Percentiles rank a stretch among this genome's conserved stretches.
phyloP scores from a whole-genome alignment of 2,113 vertebrate genomes.

The Caranx ignobilis region DNA sequence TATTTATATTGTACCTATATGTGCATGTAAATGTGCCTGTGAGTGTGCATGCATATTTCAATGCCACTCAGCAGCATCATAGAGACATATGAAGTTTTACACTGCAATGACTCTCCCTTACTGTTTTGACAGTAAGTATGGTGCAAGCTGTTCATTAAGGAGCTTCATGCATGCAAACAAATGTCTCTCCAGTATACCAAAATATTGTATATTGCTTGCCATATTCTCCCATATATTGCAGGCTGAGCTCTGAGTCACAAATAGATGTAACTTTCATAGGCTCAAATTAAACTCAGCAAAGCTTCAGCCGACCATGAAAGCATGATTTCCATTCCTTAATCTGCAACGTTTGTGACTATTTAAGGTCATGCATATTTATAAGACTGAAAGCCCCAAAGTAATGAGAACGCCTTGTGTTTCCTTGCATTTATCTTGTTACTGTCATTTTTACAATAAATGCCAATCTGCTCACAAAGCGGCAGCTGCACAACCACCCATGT shows the following conservation, averaged over 20 bases:
- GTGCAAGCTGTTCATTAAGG: background rate
- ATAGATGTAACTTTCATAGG: conserved; percentile 45
- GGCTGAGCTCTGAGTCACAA: conserved; percentile 31
- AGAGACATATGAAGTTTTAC: conserved; percentile 1
- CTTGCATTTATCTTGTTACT: conserved; percentile 70
- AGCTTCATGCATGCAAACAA: conserved; percentile 6
- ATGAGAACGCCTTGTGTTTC: conserved; percentile 45
- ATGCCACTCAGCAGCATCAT: background rate
- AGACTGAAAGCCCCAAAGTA: conserved; percentile 53
- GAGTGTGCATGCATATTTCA: conserved; percentile 6
- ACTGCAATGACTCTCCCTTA: conserved; percentile 1
- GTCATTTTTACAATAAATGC: conserved; percentile 66
- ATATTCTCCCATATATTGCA: conserved; percentile 29
- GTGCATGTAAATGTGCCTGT: background rate
- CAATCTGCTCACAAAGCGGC: conserved; percentile 58
- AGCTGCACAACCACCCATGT: conserved; percentile 21
- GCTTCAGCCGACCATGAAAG: conserved; percentile 43
- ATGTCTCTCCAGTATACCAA: conserved; percentile 11
- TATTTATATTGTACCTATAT: background rate
- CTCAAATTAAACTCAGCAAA: conserved; percentile 51
- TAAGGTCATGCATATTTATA: conserved; percentile 80
- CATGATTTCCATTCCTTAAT: conserved; percentile 74
- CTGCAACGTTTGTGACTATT: conserved; percentile 68
- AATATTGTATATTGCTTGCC: background rate
- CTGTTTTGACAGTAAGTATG: background rate